Percentiles rank a stretch among this genome's conserved stretches.
These are phyloP conservation scores for Silvanus unidentatus DNA, from an alignment of 2,888 invertebrate species.

Conservation along the genomic window DNA sequence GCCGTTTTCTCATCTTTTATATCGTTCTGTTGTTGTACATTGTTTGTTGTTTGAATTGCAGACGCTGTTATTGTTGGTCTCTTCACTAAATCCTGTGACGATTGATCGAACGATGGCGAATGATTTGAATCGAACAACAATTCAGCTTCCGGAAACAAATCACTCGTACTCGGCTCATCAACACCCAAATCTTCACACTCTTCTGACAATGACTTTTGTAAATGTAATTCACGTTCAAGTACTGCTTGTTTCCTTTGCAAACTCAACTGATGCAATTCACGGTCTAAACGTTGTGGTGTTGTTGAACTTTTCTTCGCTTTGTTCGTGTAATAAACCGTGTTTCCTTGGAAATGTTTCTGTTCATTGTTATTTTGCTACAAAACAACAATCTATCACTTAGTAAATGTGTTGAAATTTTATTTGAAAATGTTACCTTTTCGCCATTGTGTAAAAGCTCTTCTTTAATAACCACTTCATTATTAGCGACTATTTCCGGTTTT, in stretches of 20 bases:
- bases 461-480: conserved; percentile 32
- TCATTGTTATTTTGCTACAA: conserved; percentile 29
- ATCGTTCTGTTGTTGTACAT: conserved; percentile 15
- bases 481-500: conserved; percentile 31
- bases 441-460: conserved; percentile 40
- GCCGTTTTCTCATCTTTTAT: conserved; percentile 33
- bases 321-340: conserved; percentile 35
- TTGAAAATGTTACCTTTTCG: conserved; percentile 42
- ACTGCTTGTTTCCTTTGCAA: conserved; percentile 49
- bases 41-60: conserved; percentile 4
- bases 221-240: conserved; percentile 51
- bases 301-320: conserved; percentile 36
- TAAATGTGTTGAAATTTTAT: no score
- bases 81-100: conserved; percentile 44
- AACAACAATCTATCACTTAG: conserved; percentile 7
- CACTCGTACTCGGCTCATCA: conserved; percentile 73
- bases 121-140: conserved; percentile 66
- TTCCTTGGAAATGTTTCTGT: conserved; percentile 33
- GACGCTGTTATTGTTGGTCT: conserved; percentile 5
- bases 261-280: conserved; percentile 40
- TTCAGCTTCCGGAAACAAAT: conserved; percentile 72
- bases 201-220: conserved; percentile 69
- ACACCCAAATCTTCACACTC: conserved; percentile 75
- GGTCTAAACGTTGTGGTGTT: conserved; percentile 32
- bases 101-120: conserved; percentile 60